These are phyloP conservation scores for Chloroceryle aenea DNA, from an alignment of 2,113 vertebrate genomes.

Conservation along the genomic window DNA sequence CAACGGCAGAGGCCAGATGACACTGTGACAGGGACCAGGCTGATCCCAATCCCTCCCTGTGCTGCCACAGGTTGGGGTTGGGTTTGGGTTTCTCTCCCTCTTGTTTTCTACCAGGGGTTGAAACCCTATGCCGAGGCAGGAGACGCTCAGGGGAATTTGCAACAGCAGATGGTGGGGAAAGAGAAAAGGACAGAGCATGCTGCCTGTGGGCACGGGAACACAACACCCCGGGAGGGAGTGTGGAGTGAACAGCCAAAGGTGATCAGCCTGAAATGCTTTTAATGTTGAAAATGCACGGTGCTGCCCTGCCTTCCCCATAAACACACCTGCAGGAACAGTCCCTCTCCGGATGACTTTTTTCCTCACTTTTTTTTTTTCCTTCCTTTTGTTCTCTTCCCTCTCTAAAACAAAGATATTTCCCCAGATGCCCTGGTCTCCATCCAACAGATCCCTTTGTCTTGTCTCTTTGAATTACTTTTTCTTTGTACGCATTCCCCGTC, in stretches of 20 bases:
- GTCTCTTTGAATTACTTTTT: slow-evolving; percentile 35
- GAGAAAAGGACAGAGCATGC: not conserved
- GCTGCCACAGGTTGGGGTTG: not conserved
- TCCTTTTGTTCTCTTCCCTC: not conserved
- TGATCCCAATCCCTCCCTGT: not conserved
- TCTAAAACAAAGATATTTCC: slow-evolving; percentile 27
- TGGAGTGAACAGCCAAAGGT: not conserved
- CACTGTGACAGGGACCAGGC: not conserved
- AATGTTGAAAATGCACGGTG: not conserved
- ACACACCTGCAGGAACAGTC: slow-evolving; percentile 20
- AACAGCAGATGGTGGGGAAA: slow-evolving; percentile 66
- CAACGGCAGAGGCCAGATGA: rapidly evolving
- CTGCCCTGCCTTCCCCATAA: not conserved
- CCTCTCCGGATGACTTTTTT: not conserved
- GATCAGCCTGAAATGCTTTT: not conserved
- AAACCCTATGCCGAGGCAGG: slow-evolving; percentile 36
- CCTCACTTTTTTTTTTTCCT: not conserved
- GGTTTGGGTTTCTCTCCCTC: slow-evolving; percentile 49
- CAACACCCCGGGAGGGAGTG: not conserved
- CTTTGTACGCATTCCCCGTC: not conserved
- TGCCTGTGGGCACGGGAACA: slow-evolving; percentile 55
- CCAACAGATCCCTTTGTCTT: slow-evolving; percentile 43
- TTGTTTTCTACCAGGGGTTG: not conserved
- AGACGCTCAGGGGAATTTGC: slow-evolving; percentile 40
- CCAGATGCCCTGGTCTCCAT: slow-evolving; percentile 34